These are phyloP conservation scores for Capricornis sumatraensis DNA, from an alignment of 2,113 vertebrate genomes.

Conservation along the genomic window DNA sequence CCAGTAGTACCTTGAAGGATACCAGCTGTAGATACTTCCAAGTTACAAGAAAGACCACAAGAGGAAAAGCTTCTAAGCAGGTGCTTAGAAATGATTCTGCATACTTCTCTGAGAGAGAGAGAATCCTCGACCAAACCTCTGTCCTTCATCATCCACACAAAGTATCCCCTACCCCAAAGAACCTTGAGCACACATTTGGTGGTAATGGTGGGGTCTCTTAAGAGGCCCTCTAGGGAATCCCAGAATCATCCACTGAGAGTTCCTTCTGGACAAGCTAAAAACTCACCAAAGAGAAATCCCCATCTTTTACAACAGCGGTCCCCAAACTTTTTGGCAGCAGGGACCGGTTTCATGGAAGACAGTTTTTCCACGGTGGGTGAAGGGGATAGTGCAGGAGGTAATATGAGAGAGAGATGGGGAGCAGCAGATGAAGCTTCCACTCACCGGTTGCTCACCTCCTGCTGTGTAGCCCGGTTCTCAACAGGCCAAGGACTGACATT, in stretches of 20 bases:
- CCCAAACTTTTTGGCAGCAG: background rate
- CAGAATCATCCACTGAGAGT: background rate
- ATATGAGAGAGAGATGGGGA: background rate
- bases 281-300: background rate
- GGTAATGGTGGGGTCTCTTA: background rate
- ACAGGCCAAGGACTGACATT: background rate
- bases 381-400: background rate
- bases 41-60: background rate
- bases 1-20: background rate
- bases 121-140: background rate
- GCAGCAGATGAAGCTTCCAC: background rate
- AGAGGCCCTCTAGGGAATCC: background rate
- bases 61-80: background rate
- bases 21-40: background rate
- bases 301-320: background rate
- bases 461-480: background rate
- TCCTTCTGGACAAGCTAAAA: constrained; percentile 15
- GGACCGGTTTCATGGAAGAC: background rate
- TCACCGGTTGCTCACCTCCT: background rate
- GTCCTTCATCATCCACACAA: background rate
- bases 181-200: background rate
- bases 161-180: background rate
- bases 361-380: background rate
- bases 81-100: background rate
- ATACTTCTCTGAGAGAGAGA: background rate